These are phyloP conservation scores for Gadopsis marmoratus DNA, from an alignment of 2,797 vertebrate genomes.

Conservation along the genomic window DNA sequence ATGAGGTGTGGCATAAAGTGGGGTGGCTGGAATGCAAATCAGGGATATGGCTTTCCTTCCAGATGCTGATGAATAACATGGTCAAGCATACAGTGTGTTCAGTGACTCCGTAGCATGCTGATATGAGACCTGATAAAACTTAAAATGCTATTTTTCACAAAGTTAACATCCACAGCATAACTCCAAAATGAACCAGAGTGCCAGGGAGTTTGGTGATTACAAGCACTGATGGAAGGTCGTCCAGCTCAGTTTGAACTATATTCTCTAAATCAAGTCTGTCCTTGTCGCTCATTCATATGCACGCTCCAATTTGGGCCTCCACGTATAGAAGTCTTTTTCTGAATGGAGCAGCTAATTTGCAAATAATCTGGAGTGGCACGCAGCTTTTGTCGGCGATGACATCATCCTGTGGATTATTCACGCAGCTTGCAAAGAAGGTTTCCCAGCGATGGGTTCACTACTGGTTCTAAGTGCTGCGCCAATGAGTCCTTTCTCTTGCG, in stretches of 20 bases:
- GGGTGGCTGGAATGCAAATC: constrained; percentile 52
- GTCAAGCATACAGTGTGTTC: constrained; percentile 38
- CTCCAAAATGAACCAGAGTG: not conserved
- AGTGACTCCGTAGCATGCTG: constrained; percentile 6
- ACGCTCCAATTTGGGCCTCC: constrained; percentile 63
- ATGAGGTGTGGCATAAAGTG: constrained; percentile 41
- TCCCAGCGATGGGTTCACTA: constrained; percentile 53
- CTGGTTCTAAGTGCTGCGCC: constrained; percentile 50
- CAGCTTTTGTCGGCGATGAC: constrained; percentile 71
- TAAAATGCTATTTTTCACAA: constrained; percentile 4
- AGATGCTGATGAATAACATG: constrained; percentile 64
- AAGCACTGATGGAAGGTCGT: not conserved
- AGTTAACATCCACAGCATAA: constrained; percentile 6
- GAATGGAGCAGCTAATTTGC: constrained; percentile 77
- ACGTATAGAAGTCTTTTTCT: constrained; percentile 48
- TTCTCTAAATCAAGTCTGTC: constrained; percentile 30
- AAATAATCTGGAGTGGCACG: constrained; percentile 75
- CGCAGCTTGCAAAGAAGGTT: constrained; percentile 52
- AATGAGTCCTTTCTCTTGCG: constrained; percentile 40
- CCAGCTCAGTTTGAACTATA: constrained; percentile 12
- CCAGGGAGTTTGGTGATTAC: not conserved
- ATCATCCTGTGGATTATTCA: constrained; percentile 70
- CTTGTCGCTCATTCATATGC: constrained; percentile 67
- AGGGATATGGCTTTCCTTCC: constrained; percentile 32
- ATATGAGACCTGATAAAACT: constrained; percentile 18